phyloP scores from a whole-genome alignment of 2,888 invertebrate genomes.

The Morpho achilles region DNA sequence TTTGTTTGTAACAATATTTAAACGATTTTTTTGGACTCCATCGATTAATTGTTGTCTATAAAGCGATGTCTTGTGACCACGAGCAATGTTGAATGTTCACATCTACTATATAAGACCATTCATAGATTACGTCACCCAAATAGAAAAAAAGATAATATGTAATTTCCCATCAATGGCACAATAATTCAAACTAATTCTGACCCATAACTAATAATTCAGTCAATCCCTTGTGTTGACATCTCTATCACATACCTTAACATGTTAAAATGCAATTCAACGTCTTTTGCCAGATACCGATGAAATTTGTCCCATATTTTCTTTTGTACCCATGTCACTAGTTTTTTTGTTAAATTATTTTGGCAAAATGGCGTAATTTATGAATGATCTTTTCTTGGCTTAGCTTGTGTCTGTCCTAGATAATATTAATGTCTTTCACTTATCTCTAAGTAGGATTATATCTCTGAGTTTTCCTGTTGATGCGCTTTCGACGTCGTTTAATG shows the following conservation, averaged over 20 bases:
- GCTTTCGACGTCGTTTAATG: slow-evolving; percentile 45
- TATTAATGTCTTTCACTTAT: slow-evolving; percentile 38
- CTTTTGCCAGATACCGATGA: too few species aligned
- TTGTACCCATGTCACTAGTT: too few species aligned
- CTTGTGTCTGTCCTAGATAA: slow-evolving; percentile 55
- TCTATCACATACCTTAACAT: too few species aligned
- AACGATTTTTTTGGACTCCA: slow-evolving; percentile 28
- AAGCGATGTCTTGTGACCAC: slow-evolving; percentile 55
- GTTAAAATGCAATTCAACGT: too few species aligned
- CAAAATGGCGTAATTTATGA: slow-evolving; percentile 7
- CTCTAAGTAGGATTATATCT: slow-evolving; percentile 26
- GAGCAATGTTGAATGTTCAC: slow-evolving; percentile 53
- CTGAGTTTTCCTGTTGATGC: slow-evolving; percentile 40
- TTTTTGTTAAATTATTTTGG: too few species aligned
- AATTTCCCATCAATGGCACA: too few species aligned
- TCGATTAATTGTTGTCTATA: slow-evolving; percentile 26
- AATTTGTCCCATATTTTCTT: too few species aligned
- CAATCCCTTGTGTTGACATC: too few species aligned
- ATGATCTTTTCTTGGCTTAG: slow-evolving; percentile 50
- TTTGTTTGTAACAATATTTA: too few species aligned
- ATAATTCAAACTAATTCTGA: too few species aligned
- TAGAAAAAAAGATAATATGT: too few species aligned
- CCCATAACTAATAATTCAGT: too few species aligned
- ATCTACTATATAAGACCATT: slow-evolving; percentile 30
- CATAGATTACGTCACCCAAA: slow-evolving; percentile 3